Conservation (phyloP, 2,113 vertebrate species). For the Riparia riparia region DNA sequence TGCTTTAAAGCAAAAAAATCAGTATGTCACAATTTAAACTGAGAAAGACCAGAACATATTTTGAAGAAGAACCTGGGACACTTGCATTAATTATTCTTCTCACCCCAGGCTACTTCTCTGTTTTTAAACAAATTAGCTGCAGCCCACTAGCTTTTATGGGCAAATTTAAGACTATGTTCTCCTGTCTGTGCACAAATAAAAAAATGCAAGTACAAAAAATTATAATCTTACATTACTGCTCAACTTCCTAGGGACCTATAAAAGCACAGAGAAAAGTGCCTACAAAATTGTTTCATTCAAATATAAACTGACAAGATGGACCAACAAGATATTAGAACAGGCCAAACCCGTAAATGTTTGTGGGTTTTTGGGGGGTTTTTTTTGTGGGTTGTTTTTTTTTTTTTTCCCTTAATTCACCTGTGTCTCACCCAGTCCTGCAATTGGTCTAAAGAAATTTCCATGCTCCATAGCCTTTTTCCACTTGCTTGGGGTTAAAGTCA, state of each 20-base stretch:
- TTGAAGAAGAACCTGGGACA: background rate
- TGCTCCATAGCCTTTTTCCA: background rate
- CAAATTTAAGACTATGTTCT: background rate
- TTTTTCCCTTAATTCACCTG: background rate
- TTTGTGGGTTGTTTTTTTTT: background rate
- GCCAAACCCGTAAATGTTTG: background rate
- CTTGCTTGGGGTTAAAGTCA: background rate
- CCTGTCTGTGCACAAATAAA: background rate
- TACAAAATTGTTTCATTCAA: background rate
- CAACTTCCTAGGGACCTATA: background rate
- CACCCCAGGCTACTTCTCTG: background rate
- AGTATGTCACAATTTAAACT: background rate
- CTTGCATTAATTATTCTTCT: background rate
- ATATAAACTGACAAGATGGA: background rate
- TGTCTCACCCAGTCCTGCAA: background rate
- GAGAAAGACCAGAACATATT: background rate
- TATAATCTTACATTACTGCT: background rate
- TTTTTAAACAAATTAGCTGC: background rate
- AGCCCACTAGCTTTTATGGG: background rate
- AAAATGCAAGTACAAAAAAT: background rate
- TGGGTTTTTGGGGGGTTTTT: too few relatives aligned
- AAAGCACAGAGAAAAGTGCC: background rate
- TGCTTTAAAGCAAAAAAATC: background rate
- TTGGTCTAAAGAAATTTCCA: background rate
- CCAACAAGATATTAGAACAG: background rate